Base-by-base conservation (phyloP, 1,140 invertebrate species). In the Ceratina japonica region DNA sequence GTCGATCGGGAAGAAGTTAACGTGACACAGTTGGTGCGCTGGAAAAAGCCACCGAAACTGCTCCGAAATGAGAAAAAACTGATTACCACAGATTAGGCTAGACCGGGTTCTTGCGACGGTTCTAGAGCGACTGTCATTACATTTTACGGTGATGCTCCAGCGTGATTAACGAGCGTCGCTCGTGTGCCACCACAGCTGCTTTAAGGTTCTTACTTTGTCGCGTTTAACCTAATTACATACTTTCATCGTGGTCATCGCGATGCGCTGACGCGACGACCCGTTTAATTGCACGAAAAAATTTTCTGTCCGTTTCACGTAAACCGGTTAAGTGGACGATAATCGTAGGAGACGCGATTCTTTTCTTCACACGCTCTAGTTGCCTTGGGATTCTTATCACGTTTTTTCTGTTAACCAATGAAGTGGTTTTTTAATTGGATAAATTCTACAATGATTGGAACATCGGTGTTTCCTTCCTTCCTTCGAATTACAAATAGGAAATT, bases 151-250 rank as follows among this genome's bases (percentile, higher is more conserved):
- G 52, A 69, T 61, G 58, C 37, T 18, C 20, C 52, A n/a, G 44
- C 58, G 59, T 70, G 71, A 63, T 20, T 73, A 74, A 84, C 62
- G 69, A 73, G 74, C 49, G 24, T 44, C 24, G 52, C 27, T 22
- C 65, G 13, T 20, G 20, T 44, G 27, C 64, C 24, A 70, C 63
- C 22, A 27, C 73, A 71, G 56, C 62, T 61, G 52, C 71, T 68
- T 77, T 71, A 31, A 75, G 61, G 59, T 84, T 81, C 69, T 84
- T 84, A 84, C 62, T 44, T 44, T 15, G 74, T 62, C 51, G 58
- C 77, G 51, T 79, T 85, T 85, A 82, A 85, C 63, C 83, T 72
- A 85, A 79, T 85, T 85, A 75, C 75, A 18, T 61, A 63, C 56
- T 68, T 84, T 61, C 72, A 64, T 44, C 13, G n/a, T 31, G 61